These are phyloP conservation scores for Oreotrochilus melanogaster DNA, from an alignment of 2,113 vertebrate genomes.

Conservation along the genomic window DNA sequence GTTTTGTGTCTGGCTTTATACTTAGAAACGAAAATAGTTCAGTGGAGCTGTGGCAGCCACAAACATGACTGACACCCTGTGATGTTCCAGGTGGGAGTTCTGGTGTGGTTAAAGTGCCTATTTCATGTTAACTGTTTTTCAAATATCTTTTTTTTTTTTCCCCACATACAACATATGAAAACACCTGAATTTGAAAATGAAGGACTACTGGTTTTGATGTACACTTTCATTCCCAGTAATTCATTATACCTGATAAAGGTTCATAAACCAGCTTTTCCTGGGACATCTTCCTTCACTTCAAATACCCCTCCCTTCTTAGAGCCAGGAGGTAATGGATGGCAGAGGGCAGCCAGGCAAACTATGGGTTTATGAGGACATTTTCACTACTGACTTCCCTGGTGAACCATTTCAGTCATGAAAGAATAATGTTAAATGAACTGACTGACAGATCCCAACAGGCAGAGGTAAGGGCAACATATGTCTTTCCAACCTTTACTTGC, in stretches of 20 bases:
- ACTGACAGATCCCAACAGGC: conserved; percentile 23
- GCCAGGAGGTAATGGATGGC: not conserved
- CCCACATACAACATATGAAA: not conserved
- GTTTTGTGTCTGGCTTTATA: not conserved
- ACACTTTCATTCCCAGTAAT: not conserved
- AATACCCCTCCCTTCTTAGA: not conserved
- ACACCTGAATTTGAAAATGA: not conserved
- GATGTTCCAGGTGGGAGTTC: not conserved
- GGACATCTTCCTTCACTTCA: not conserved
- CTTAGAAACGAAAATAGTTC: not conserved
- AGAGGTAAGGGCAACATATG: conserved; percentile 20
- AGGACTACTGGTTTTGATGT: not conserved
- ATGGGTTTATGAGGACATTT: conserved; percentile 7
- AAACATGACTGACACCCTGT: not conserved
- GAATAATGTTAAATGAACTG: not conserved
- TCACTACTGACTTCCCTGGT: conserved; percentile 10
- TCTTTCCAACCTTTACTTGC: conserved; percentile 12
- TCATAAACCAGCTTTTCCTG: not conserved
- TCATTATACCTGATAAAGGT: not conserved
- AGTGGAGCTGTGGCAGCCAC: not conserved
- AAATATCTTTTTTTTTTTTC: not conserved
- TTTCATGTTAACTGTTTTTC: not conserved
- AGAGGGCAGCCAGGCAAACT: not conserved
- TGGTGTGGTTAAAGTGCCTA: not conserved
- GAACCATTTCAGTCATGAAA: conserved; percentile 34